A percentile compares a stretch with the other conserved stretches of the same genome.
Evolutionary conservation across 1,140 invertebrate genomes (phyloP).

Genomic region (Apolygus lucorum): DNA sequence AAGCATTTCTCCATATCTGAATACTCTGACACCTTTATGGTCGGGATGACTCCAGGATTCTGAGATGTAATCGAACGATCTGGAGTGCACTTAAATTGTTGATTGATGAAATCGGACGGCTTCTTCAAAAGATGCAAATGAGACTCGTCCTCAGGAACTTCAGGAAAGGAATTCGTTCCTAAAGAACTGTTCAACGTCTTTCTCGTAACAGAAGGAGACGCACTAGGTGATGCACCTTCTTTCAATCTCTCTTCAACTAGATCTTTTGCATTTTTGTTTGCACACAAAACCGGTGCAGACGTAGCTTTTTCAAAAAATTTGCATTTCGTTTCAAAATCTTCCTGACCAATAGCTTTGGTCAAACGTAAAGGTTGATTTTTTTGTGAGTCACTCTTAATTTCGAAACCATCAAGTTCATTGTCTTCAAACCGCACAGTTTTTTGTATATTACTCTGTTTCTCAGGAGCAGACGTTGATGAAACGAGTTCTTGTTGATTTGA

Average conservation of each 20-base stretch:
- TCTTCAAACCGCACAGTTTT: conserved; percentile 3
- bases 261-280: conserved; percentile 4
- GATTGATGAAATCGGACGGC: conserved; percentile 14
- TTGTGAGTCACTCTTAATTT: too few relatives aligned
- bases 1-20: too few relatives aligned
- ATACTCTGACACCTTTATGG: too few relatives aligned
- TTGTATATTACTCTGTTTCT: too few relatives aligned
- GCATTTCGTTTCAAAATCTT: conserved; percentile 16
- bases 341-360: not conserved
- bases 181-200: not conserved
- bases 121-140: not conserved
- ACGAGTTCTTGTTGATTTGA: too few relatives aligned
- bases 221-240: not conserved
- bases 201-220: not conserved
- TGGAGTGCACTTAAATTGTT: not conserved
- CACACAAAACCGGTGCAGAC: not conserved
- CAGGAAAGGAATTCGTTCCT: too few relatives aligned
- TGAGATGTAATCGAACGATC: too few relatives aligned
- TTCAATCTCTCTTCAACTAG: conserved; percentile 12
- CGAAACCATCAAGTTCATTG: too few relatives aligned
- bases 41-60: too few relatives aligned
- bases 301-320: conserved; percentile 18
- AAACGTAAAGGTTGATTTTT: too few relatives aligned
- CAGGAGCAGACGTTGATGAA: too few relatives aligned
- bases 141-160: too few relatives aligned